Percentiles rank a stretch among this genome's conserved stretches.
These are phyloP conservation scores for Drosophila paranaensis DNA, from an alignment of 2,888 invertebrate species.

Conservation along the genomic window DNA sequence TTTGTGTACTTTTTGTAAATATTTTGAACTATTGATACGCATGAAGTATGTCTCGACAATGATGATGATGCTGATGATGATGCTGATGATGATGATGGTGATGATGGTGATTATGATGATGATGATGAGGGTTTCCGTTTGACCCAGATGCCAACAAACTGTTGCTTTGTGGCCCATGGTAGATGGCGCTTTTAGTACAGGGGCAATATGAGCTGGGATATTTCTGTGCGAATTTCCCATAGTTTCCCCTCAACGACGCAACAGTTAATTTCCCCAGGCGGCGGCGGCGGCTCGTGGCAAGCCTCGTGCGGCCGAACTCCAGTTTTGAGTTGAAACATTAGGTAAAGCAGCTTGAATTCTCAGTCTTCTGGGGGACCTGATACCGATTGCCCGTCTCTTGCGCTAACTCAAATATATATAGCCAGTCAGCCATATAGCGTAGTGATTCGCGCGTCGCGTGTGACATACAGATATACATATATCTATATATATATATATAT, in stretches of 20 bases:
- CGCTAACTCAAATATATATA: slow-evolving; percentile 18
- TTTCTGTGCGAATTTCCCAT: slow-evolving; percentile 48
- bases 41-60: slow-evolving; percentile 17
- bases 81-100: slow-evolving; percentile 10
- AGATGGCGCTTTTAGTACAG: slow-evolving; percentile 42
- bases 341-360: slow-evolving; percentile 23
- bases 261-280: slow-evolving; percentile 40
- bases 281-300: slow-evolving; percentile 6
- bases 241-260: slow-evolving; percentile 46
- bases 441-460: slow-evolving; percentile 19
- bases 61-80: slow-evolving; percentile 4
- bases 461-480: neutral
- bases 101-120: slow-evolving; percentile 1
- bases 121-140: slow-evolving; percentile 16
- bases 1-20: slow-evolving; percentile 51
- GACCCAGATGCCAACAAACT: slow-evolving; percentile 78
- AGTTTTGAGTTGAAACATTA: slow-evolving; percentile 48
- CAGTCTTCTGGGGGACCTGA: slow-evolving; percentile 77
- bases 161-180: slow-evolving; percentile 60
- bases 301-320: slow-evolving; percentile 68
- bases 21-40: slow-evolving; percentile 74
- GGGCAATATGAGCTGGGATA: slow-evolving; percentile 24
- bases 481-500: neutral
- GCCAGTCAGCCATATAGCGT: slow-evolving; percentile 20
- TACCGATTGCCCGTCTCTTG: slow-evolving; percentile 65